Conservation (phyloP, 2,888 invertebrate genomes). For the Luperina nickerlii region DNA sequence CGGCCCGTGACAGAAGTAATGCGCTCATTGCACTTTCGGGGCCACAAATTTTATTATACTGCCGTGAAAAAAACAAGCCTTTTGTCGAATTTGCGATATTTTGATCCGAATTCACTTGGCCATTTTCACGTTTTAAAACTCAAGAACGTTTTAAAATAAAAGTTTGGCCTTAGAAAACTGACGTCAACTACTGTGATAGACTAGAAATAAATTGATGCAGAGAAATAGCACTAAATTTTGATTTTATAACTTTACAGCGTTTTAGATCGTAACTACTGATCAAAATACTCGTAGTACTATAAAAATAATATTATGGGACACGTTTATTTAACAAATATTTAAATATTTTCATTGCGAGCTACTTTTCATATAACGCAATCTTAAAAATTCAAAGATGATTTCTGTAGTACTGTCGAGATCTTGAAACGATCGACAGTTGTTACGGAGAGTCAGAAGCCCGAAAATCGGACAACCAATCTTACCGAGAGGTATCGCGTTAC, state of each 20-base stretch:
- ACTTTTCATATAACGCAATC: background rate
- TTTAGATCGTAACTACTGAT: constrained; percentile 29
- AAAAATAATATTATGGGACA: constrained; percentile 14
- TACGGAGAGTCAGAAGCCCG: background rate
- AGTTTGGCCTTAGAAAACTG: background rate
- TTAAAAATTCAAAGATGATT: background rate
- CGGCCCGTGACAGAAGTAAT: no score
- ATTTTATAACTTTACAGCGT: constrained; percentile 34
- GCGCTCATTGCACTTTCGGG: no score
- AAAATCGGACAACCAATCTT: background rate
- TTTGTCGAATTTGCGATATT: background rate
- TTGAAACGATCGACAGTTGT: background rate
- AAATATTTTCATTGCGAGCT: background rate
- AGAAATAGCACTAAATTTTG: constrained; percentile 13
- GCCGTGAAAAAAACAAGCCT: background rate
- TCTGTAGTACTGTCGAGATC: background rate
- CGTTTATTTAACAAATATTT: constrained; percentile 9
- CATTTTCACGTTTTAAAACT: background rate
- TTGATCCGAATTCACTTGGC: constrained; percentile 9
- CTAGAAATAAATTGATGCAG: constrained; percentile 21
- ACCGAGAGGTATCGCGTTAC: background rate
- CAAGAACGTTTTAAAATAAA: constrained; percentile 9
- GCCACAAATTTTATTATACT: no score
- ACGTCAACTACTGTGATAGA: constrained; percentile 18
- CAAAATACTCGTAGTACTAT: constrained; percentile 24